Base-by-base conservation (phyloP, 2,113 vertebrate species). In the Rhea americana region DNA sequence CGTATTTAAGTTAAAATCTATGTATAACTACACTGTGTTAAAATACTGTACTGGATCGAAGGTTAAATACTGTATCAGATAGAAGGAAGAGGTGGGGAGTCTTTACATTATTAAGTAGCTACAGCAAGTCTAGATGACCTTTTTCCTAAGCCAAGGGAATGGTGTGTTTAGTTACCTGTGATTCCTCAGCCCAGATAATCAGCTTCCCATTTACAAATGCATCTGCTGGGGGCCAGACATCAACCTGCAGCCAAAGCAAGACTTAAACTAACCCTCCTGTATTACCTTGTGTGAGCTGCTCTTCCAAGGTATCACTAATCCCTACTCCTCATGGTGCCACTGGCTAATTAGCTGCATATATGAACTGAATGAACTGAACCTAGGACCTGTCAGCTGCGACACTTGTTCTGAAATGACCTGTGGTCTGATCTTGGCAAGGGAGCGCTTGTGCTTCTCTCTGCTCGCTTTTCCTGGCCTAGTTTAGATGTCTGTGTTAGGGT, bases 401-500 rank as follows among this genome's bases (percentile, higher is more conserved):
- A 61, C 37, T 28, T 59, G 21, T 11, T 47, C 4, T 43, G 55
- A 62, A 45, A 11, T 7, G 13, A 59, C 5, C 3, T 76, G 19
- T 72, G 65, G 10, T 13, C 13, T 2, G 7, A 71, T 32, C 13
- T 75, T 61, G n/a, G 18, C 28, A 70, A 83, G 7, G 18, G 15
- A 67, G 7, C 0, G 0, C 13, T 70, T 66, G 5, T 21, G 48
- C 9, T 7, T 39, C 30, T 86, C 59, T 37, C 26, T 7, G 7
- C 41, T 86, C 16, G 30, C 5, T 11, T 71, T 83, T 12, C 15
- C 30, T 67, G 37, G 47, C 22, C 30, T 74, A 10, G 5, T 56
- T 70, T 83, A 93, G 47, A n/a, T 35, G 19, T 18, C 30, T 66
- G 5, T 66, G 32, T 51, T 82, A 22, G 0, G 2, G 16, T 58